Base-by-base conservation (phyloP, 2,888 invertebrate genomes). In the Unio pictorum region DNA sequence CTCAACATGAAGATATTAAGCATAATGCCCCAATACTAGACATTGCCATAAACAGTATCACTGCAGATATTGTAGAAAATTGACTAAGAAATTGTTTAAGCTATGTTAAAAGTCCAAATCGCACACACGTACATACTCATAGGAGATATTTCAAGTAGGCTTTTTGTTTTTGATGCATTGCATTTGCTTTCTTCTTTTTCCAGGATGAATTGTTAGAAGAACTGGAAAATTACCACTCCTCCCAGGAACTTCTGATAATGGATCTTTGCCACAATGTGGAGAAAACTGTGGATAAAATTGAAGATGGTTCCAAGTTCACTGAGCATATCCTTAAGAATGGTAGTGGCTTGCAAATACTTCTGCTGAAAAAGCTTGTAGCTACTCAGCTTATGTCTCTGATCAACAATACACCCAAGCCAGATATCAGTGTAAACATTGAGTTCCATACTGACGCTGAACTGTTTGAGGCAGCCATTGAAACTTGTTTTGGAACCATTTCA, bases 191-290 rank as follows among this genome's bases (percentile, higher is more conserved):
- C 60, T 60, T 23, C 23, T 56, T 67, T 59, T 71, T 80, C 79
- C 93, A 94, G 79, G 95, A 96, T 84, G 93, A 93, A 65, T 92
- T 95, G 60, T 73, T 90, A 59, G 74, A 83, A 61, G 89, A 90
- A 66, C 77, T 90, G 58, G 88, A 87, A 66, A 79, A 86, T 17
- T 76, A 86, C 60, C 96, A 97, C 89, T 94, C 94, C 72, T 94
- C 95, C 85, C 93, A 96, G 73, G 96, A 96, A 90, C 92, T 97
- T 58, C 94, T 95, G 89, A 94, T 97, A 56, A 97, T 97, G 96
- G 96, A 96, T 87, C 92, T 95, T 74, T 94, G 94, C 86, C 94
- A 90, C 76, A 92, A 93, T 73, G 93, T 96, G 68, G 96, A 95
- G 83, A 95, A 95, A 87, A 94, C 94, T 6, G 94, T 95, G 75